These are phyloP conservation scores for Gorsachius goisagi DNA, from an alignment of 2,113 vertebrate genomes.

Conservation along the genomic window DNA sequence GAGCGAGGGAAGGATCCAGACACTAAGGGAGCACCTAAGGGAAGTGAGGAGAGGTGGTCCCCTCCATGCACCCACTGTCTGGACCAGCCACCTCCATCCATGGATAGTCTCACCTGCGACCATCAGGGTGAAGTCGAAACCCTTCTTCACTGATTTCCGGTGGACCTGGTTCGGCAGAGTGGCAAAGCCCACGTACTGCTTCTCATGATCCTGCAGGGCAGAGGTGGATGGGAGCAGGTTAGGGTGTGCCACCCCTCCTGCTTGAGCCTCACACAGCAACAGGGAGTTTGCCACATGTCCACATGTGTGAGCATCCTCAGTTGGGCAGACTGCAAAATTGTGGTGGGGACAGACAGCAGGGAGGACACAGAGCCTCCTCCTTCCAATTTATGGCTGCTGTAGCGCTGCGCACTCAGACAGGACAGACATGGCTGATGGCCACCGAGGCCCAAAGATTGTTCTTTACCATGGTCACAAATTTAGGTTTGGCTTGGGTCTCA, in stretches of 20 bases:
- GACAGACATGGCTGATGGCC: not conserved
- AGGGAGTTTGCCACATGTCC: not conserved
- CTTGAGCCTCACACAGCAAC: not conserved
- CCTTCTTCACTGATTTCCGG: constrained; percentile 98
- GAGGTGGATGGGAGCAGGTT: constrained; percentile 12
- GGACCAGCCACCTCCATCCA: not conserved
- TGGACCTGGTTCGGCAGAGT: constrained; percentile 98
- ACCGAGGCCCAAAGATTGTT: not conserved
- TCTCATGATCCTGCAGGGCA: constrained; percentile 83
- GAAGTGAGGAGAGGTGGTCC: not conserved
- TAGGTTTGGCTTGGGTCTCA: not conserved
- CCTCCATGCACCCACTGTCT: accelerated
- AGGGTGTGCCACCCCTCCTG: not conserved
- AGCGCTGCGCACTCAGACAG: not conserved
- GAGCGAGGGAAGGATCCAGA: not conserved
- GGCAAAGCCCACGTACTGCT: constrained; percentile 97
- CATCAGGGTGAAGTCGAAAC: constrained; percentile 98
- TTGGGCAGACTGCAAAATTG: not conserved
- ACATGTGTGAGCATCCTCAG: not conserved
- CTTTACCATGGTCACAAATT: not conserved
- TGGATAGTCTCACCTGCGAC: constrained; percentile 84
- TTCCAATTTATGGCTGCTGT: not conserved
- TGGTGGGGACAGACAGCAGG: not conserved
- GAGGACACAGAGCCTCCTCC: not conserved
- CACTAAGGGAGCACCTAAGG: not conserved